Evolutionary conservation across 2,113 vertebrate genomes (phyloP), one percentile per base, ranked within the genome.

Genomic region (Bucco capensis): DNA sequence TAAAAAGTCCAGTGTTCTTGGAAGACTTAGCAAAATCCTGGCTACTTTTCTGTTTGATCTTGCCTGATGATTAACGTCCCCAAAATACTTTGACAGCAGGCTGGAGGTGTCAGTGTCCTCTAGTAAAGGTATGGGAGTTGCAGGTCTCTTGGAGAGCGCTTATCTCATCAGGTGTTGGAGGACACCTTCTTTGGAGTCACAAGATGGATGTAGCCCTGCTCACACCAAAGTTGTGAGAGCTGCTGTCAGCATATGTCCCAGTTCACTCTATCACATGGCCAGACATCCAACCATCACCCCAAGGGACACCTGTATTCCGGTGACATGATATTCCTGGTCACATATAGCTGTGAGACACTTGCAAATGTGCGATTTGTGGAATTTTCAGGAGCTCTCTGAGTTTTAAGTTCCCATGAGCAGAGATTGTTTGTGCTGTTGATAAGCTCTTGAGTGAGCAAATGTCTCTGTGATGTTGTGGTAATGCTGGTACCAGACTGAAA

Each of bases 1-100:
- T 37, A 23, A 69, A 44, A 33, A 9, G 6, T 2, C 4, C 9
- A 2, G 9, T 15, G 31, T 67, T 77, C 40, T 73, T n/a, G n/a
- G 46, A 69, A 67, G 40, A 80, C 94, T 96, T 88, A 96, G 93
- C 77, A 0, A 71, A 74, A 79, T 86, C 82, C 67, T 7, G 5
- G 67, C 9, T 72, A 13, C 19, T 83, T 56, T 72, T 71, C 56
- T 56, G 18, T 31, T 84, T 18, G 14, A 15, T 91, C 25, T 62
- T 86, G 69, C 23, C 35, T 58, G 69, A 25, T 3, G 7, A 66
- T 35, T 19, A 46, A 35, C 0, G 9, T 61, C 88, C 46, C 64
- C 70, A 44, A 40, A 91, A 40, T n/a, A 8, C 72, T 82, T 65
- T 25, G 30, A 35, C 38, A 9, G 60, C 64, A 75, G 44, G 22